These are phyloP conservation scores for Perca fluviatilis DNA, from an alignment of 2,113 vertebrate species.

Conservation along the genomic window DNA sequence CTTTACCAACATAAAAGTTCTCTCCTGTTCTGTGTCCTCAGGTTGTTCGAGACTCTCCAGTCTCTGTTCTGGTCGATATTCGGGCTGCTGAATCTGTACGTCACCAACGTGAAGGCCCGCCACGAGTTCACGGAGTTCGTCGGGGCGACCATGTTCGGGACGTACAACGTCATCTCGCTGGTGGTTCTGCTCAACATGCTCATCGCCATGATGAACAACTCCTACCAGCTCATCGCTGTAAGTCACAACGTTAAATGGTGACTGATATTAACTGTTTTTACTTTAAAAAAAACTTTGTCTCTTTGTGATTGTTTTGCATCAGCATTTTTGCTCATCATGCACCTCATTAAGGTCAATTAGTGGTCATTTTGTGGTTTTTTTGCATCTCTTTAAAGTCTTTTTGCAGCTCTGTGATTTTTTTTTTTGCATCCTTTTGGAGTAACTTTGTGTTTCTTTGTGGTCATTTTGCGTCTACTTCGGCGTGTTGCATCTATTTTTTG, in stretches of 20 bases:
- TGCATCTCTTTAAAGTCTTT: background rate
- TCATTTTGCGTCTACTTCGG: too few relatives aligned
- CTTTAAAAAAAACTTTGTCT: too few relatives aligned
- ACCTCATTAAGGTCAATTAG: too few relatives aligned
- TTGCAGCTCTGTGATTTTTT: background rate
- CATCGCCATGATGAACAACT: constrained; percentile 99
- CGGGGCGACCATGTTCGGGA: constrained; percentile 97
- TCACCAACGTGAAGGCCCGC: constrained; percentile 96
- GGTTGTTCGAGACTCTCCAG: constrained; percentile 97
- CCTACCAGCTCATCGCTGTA: constrained; percentile 97
- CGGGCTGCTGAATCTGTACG: constrained; percentile 94
- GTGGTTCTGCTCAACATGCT: constrained; percentile 98
- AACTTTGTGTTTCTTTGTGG: too few relatives aligned
- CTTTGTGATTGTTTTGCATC: too few relatives aligned
- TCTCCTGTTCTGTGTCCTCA: constrained; percentile 62
- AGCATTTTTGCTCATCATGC: too few relatives aligned
- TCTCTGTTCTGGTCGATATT: constrained; percentile 99
- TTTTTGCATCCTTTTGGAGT: too few relatives aligned
- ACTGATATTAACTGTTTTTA: too few relatives aligned
- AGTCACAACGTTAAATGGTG: constrained; percentile 36
- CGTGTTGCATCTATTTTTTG: too few relatives aligned
- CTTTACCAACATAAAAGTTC: too few relatives aligned
- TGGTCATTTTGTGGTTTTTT: too few relatives aligned
- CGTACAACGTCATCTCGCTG: constrained; percentile 97
- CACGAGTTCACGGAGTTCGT: constrained; percentile 98